Evolutionary conservation across 2,888 invertebrate species (phyloP).

Genomic region (Lymantria dispar): DNA sequence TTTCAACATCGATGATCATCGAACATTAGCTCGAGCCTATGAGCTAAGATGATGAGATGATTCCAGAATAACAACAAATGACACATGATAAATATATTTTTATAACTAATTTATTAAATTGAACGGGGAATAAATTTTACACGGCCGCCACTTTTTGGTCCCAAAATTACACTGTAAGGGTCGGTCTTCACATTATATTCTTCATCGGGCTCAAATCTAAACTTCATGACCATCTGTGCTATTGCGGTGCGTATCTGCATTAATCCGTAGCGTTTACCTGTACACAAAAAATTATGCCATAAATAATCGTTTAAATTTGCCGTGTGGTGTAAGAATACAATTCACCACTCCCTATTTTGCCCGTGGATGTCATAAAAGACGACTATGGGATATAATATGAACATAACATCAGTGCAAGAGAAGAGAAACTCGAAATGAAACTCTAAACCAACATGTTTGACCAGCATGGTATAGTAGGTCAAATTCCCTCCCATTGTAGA

Average conservation of each 20-base stretch:
- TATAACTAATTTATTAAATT: not conserved
- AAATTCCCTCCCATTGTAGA: too few relatives aligned
- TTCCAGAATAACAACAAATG: not conserved
- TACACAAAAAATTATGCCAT: slow-evolving; percentile 13
- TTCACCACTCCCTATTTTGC: too few relatives aligned
- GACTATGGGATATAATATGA: too few relatives aligned
- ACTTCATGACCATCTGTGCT: slow-evolving; percentile 52
- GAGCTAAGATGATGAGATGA: too few relatives aligned
- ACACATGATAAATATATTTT: not conserved
- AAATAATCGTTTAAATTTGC: not conserved
- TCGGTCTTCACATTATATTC: slow-evolving; percentile 42
- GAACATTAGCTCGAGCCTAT: too few relatives aligned
- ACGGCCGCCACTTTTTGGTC: slow-evolving; percentile 46
- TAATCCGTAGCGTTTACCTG: slow-evolving; percentile 67
- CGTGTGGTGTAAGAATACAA: too few relatives aligned
- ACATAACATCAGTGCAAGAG: too few relatives aligned
- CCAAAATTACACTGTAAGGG: slow-evolving; percentile 49
- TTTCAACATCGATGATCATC: too few relatives aligned
- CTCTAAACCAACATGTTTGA: too few relatives aligned
- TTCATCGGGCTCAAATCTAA: slow-evolving; percentile 41
- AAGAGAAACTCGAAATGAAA: too few relatives aligned
- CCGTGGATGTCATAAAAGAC: too few relatives aligned
- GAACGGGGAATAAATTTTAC: slow-evolving; percentile 51
- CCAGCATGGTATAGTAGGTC: too few relatives aligned
- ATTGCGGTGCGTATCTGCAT: slow-evolving; percentile 62